Evolutionary conservation across 1,140 invertebrate species (phyloP).

Genomic region (Littorina saxatilis): DNA sequence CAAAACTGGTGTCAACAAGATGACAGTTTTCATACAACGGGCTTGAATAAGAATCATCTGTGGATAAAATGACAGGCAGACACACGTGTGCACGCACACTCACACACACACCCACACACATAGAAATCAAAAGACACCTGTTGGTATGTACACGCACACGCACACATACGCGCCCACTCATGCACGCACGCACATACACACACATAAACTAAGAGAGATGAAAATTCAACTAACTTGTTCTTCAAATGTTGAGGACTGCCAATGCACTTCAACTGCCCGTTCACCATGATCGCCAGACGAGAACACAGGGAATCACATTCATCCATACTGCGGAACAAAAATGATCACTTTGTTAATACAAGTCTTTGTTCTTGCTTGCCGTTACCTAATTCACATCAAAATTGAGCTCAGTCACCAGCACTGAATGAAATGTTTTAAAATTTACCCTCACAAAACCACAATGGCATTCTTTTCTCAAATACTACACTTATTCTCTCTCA

Average conservation of each 20-base stretch:
- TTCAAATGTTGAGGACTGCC: slow-evolving; percentile 77
- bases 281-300: slow-evolving; percentile 77
- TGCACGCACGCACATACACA: not conserved
- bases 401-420: no score
- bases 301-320: slow-evolving; percentile 77
- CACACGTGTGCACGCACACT: not conserved
- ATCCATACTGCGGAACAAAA: slow-evolving; percentile 72
- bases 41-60: no score
- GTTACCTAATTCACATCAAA: no score
- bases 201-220: not conserved
- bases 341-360: not conserved
- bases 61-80: no score
- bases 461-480: no score
- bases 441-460: no score
- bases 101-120: not conserved
- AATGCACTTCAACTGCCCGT: slow-evolving; percentile 76
- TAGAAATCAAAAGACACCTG: not conserved
- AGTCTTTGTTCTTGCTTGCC: no score
- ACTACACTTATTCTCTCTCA: no score
- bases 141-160: not conserved
- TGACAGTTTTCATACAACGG: no score
- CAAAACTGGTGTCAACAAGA: no score
- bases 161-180: not conserved
- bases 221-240: slow-evolving; percentile 68
- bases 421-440: no score